phyloP scores from a whole-genome alignment of 2,797 vertebrate species.

The Platalea minor region DNA sequence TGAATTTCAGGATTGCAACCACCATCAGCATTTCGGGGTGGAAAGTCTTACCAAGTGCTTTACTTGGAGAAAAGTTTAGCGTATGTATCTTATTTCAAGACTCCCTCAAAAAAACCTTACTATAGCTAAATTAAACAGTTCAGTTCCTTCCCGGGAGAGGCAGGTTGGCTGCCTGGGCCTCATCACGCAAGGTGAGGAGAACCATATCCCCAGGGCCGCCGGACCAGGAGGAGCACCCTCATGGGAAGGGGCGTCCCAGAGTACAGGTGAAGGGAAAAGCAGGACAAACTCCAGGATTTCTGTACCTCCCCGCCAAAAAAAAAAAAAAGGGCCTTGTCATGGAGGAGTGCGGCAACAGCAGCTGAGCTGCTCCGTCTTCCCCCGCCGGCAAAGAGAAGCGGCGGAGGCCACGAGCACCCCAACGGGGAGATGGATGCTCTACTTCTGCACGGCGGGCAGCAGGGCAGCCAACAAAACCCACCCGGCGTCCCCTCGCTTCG shows the following conservation, averaged over 20 bases:
- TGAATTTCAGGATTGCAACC: neutral
- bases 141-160: neutral
- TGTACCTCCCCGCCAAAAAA: neutral
- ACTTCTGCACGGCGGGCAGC: neutral
- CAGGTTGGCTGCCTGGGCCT: neutral
- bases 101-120: neutral
- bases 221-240: neutral
- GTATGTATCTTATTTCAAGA: neutral
- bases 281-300: neutral
- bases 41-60: neutral
- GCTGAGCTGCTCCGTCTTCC: neutral
- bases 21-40: neutral
- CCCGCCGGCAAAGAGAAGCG: too few relatives aligned
- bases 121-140: neutral
- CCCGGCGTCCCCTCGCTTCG: neutral
- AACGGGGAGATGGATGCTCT: neutral
- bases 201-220: neutral
- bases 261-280: neutral
- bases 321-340: neutral
- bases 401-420: neutral
- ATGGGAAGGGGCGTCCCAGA: neutral
- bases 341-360: neutral
- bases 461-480: neutral
- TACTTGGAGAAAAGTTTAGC: neutral
- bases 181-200: accelerated